Conservation (phyloP, 2,797 vertebrate species). For the Eulemur rubriventer region DNA sequence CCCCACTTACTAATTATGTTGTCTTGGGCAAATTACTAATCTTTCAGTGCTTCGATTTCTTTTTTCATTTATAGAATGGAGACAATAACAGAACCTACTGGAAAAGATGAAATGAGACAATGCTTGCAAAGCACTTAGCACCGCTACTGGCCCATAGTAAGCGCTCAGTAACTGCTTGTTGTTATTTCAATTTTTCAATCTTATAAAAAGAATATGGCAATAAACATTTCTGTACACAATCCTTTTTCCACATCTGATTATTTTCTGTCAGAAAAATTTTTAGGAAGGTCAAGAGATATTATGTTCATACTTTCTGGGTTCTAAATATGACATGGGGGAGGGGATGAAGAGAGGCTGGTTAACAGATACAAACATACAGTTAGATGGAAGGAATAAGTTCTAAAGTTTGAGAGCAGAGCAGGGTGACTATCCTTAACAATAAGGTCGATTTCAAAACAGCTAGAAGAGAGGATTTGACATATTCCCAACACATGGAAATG, state of each 20-base stretch:
- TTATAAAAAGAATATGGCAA: neutral
- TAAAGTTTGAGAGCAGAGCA: no score
- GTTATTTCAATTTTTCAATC: neutral
- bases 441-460: no score
- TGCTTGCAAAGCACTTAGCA: neutral
- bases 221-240: neutral
- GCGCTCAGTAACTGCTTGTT: neutral
- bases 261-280: constrained; percentile 15
- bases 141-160: neutral
- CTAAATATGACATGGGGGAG: neutral
- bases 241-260: neutral
- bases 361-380: no score
- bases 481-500: neutral
- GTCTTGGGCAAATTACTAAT: constrained; percentile 23
- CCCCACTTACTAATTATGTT: neutral
- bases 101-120: neutral
- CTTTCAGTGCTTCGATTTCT: constrained; percentile 12
- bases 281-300: neutral
- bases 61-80: constrained; percentile 14
- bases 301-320: neutral
- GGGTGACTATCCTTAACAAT: no score
- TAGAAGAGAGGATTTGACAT: no score
- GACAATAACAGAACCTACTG: neutral
- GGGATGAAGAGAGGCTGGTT: no score
- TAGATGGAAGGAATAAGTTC: no score